Evolutionary conservation across 2,888 invertebrate genomes (phyloP).

Genomic region (Phorcus lineatus): DNA sequence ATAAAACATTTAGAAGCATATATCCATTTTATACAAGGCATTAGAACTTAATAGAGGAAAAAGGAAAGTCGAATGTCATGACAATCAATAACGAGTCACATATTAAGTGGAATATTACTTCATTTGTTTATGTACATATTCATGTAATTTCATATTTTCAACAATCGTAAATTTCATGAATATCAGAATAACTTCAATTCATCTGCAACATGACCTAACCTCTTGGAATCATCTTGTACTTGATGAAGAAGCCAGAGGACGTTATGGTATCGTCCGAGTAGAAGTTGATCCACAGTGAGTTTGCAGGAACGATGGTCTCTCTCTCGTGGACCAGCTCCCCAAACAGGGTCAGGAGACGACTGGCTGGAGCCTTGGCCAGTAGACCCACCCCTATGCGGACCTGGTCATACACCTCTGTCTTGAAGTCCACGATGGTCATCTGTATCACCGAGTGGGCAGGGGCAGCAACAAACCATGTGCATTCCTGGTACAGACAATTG

Average conservation of each 20-base stretch:
- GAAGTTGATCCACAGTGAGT: slow-evolving; percentile 39
- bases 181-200: background rate
- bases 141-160: too few relatives aligned
- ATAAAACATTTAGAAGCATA: too few relatives aligned
- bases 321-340: slow-evolving; percentile 26
- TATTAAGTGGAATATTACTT: too few relatives aligned
- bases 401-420: slow-evolving; percentile 37
- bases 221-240: slow-evolving; percentile 30
- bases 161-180: too few relatives aligned
- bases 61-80: too few relatives aligned
- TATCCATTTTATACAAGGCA: too few relatives aligned
- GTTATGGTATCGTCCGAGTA: slow-evolving; percentile 32
- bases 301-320: slow-evolving; percentile 35
- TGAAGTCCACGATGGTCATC: slow-evolving; percentile 28
- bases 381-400: slow-evolving; percentile 36
- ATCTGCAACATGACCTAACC: slow-evolving; percentile 4
- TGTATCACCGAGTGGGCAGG: slow-evolving; percentile 38
- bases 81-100: too few relatives aligned
- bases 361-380: slow-evolving; percentile 22
- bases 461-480: slow-evolving; percentile 36
- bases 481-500: slow-evolving; percentile 25
- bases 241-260: slow-evolving; percentile 31
- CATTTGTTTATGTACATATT: too few relatives aligned
- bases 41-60: too few relatives aligned
- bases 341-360: slow-evolving; percentile 29